Base-by-base conservation (phyloP, 2,797 vertebrate genomes). In the Mus caroli region DNA sequence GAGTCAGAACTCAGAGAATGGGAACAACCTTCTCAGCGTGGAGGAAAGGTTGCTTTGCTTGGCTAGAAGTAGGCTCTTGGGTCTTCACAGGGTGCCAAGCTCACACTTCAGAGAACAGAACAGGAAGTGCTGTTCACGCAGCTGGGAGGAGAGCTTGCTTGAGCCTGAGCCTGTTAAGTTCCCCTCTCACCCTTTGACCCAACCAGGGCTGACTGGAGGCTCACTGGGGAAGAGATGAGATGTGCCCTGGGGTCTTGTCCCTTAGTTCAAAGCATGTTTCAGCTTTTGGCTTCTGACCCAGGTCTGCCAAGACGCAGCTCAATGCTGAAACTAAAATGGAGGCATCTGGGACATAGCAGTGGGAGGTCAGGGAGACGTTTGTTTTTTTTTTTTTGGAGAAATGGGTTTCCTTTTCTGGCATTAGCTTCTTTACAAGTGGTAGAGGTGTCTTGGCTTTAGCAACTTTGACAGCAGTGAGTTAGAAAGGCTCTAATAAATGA, bases 51-150 rank as follows among this genome's bases (percentile, higher is more conserved):
- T n/a, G 90, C 91, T 88, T 88, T 46, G 75, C 87, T 88, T 75
- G 28, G 13, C 90, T 95, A 52, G 50, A 95, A 88, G 90, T 76
- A 90, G 90, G 79, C 85, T 50, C 85, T 94, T n/a, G 52, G 1
- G 2, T 96, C 73, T 71, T 95, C 90, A 87, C 11, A 60, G 87
- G 43, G 73, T 67, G 94, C 95, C 96, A 95, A 62, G 76, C 95
- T 96, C 93, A 79, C 37, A 75, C 67, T 86, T 71, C 5, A 93
- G 82, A 87, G 83, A 71, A 64, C 84, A 92, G 95, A 96, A 92
- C 97, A 97, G 97, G 97, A 98, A 97, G 58, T 80, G 50, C 0
- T 20, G 90, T 46, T 26, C 28, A 50, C 34, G 10, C 92, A 71
- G 88, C 88, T 40, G 90, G 84, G 79, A 89, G 67, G 94, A 77